Evolutionary conservation across 1,140 invertebrate species (phyloP), one percentile per base, ranked within the genome.

Genomic region (Bombus consobrinus): DNA sequence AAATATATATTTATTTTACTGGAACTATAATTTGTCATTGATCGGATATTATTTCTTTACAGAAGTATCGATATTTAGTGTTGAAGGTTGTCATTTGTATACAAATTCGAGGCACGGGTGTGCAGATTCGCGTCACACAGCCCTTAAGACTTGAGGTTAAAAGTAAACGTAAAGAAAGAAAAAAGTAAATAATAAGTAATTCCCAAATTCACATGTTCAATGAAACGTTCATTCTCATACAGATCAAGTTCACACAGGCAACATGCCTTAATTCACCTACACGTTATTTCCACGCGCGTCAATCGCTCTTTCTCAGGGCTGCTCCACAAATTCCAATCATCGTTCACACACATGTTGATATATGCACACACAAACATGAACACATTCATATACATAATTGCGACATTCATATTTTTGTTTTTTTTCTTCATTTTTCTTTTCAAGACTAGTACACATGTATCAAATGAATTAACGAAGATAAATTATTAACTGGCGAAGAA

Each of bases 21-120:
- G 32, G 32, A 53, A 69, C 1, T 57, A 12, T 9, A 22, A 43
- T 86, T 85, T 88, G 5, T 28, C 53, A 64, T 76, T 85, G 57
- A 71, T 83, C 69, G 10, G 71, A 83, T 91, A 90, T 87, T 85
- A n/a, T 90, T 87, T 64, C 97, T 97, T 97, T 97, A 71, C 97
- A 99, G 98, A 98, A 95, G 96, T 98, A 92, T 98, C 98, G 91
- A 98, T 99, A 96, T 98, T 98, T 96, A 98, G 97, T 92, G 98
- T 99, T 93, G 98, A 98, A 95, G 98, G 98, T 90, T 94, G 94
- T 91, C 92, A 93, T 87, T 90, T 93, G 84, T 92, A 92, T 89
- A 93, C 93, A 81, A 93, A 94, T 88, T 92, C 91, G 57, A 92
- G 92, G 87, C 93, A 94, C 89, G 91, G 87, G 57, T 94, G 92